Evolutionary conservation across 2,888 invertebrate genomes (phyloP).

Genomic region (Epicampocera succincta): DNA sequence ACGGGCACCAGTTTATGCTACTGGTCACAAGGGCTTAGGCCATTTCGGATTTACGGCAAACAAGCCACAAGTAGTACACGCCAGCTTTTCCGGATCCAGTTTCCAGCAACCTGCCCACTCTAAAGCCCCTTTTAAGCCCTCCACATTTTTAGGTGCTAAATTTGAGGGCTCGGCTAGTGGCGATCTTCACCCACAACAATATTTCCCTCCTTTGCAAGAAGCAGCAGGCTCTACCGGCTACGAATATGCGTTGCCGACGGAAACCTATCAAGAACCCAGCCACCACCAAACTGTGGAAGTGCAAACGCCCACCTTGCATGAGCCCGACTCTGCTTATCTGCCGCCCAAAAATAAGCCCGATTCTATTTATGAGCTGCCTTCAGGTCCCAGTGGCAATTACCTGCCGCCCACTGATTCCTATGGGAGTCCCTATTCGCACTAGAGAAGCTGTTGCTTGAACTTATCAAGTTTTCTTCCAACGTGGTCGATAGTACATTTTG

Average conservation of each 20-base stretch:
- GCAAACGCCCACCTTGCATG: conserved; percentile 72
- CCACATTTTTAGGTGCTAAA: conserved; percentile 78
- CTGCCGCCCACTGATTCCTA: conserved; percentile 64
- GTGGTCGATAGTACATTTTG: no score
- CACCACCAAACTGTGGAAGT: conserved; percentile 70
- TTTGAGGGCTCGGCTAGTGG: conserved; percentile 73
- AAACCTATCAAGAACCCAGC: conserved; percentile 72
- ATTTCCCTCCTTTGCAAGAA: conserved; percentile 67
- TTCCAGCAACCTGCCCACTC: conserved; percentile 59
- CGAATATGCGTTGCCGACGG: conserved; percentile 71
- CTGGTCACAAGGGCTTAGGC: conserved; percentile 80
- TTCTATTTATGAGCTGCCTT: conserved; percentile 16
- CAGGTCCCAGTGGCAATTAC: conserved; percentile 46
- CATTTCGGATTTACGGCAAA: conserved; percentile 77
- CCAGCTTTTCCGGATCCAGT: conserved; percentile 71
- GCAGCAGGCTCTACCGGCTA: conserved; percentile 71
- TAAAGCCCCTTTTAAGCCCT: conserved; percentile 79
- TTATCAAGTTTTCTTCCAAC: not conserved
- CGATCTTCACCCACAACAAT: conserved; percentile 71
- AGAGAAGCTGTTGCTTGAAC: not conserved
- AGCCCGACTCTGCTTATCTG: conserved; percentile 74
- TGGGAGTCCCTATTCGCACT: conserved; percentile 55
- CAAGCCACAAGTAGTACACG: conserved; percentile 77
- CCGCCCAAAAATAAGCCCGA: conserved; percentile 62
- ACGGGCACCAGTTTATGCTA: conserved; percentile 76